These are phyloP conservation scores for Choristoneura fumiferana DNA, from an alignment of 1,140 invertebrate species.

Conservation along the genomic window DNA sequence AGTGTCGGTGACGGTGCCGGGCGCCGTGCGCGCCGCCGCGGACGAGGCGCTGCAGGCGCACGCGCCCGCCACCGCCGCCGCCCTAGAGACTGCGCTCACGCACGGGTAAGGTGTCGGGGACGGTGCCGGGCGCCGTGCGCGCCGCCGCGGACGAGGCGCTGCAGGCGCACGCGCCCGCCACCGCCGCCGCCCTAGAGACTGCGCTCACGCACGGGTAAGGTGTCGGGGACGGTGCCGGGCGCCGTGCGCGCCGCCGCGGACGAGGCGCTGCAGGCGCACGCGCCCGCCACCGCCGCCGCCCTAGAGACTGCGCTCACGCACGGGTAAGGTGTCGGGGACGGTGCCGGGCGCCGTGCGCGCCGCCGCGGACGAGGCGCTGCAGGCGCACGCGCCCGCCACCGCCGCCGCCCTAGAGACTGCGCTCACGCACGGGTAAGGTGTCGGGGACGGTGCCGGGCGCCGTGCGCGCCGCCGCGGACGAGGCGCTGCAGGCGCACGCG, in stretches of 20 bases:
- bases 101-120: slow-evolving; percentile 44
- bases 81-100: slow-evolving; percentile 47
- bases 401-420: neutral
- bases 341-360: slow-evolving; percentile 21
- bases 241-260: slow-evolving; percentile 39
- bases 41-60: slow-evolving; percentile 48
- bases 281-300: no score
- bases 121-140: slow-evolving; percentile 15
- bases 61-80: slow-evolving; percentile 40
- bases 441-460: slow-evolving; percentile 32
- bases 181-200: neutral
- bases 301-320: no score
- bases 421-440: neutral
- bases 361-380: slow-evolving; percentile 45
- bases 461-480: slow-evolving; percentile 37
- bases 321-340: no score
- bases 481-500: no score
- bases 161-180: neutral
- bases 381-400: neutral
- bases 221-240: slow-evolving; percentile 30
- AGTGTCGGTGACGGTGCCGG: slow-evolving; percentile 30
- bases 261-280: no score
- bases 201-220: slow-evolving; percentile 22
- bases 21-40: slow-evolving; percentile 36
- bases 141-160: slow-evolving; percentile 50